Percentiles rank a stretch among this genome's conserved stretches.
phyloP scores from a whole-genome alignment of 2,113 vertebrate genomes.

The Fukomys damarensis region DNA sequence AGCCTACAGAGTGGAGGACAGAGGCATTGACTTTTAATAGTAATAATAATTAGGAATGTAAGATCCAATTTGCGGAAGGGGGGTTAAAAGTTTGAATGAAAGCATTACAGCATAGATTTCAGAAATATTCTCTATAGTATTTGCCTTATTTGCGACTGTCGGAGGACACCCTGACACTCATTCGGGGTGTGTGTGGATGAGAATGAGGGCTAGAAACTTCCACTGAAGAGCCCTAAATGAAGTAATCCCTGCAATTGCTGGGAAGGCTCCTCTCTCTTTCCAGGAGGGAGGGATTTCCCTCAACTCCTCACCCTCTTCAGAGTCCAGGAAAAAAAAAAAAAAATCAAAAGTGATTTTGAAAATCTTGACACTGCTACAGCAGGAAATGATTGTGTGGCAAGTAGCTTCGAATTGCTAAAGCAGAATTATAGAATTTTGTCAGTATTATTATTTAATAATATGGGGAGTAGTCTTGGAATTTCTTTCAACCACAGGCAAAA shows the following conservation, averaged over 20 bases:
- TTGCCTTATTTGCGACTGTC: background rate
- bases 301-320: background rate
- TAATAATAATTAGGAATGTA: background rate
- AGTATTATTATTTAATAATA: conserved; percentile 16
- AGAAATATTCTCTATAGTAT: background rate
- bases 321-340: background rate
- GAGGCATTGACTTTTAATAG: background rate
- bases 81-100: conserved; percentile 14
- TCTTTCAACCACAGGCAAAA: background rate
- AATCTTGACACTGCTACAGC: background rate
- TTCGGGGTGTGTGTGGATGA: background rate
- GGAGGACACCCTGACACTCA: background rate
- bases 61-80: background rate
- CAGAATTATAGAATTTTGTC: background rate
- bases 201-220: background rate
- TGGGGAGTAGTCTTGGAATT: conserved; percentile 1
- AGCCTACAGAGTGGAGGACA: background rate
- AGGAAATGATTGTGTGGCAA: background rate
- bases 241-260: background rate
- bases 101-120: background rate
- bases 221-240: conserved; percentile 10
- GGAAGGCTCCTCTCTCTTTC: background rate
- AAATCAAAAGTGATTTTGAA: background rate
- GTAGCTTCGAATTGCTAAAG: background rate
- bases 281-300: background rate